Base-by-base conservation (phyloP, 2,113 vertebrate species). In the Tupaia tana region DNA sequence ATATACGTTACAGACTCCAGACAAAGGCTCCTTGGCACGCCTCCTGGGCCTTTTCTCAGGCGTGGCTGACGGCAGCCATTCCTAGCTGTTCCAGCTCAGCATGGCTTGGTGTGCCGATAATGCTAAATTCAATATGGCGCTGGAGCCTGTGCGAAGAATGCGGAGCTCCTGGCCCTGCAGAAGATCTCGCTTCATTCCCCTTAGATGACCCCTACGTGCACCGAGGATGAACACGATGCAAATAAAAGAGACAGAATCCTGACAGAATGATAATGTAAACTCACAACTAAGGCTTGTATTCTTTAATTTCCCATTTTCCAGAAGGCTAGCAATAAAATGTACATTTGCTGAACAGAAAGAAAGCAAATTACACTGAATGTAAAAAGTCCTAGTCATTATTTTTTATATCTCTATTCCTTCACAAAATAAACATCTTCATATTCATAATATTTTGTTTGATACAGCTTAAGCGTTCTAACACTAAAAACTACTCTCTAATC, bases 401-500 rank as follows among this genome's bases (percentile, higher is more conserved):
- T 92, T 80, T 96, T 82, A 67, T 61, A 6, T 87, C 89, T 90
- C 20, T 31, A 11, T 82, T 74, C 81, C 29, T 16, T 34, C 52
- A 79, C 73, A 91, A 94, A 96, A 79, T 34, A 92, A 88, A 85
- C 92, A 96, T 90, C 86, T 86, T 91, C 86, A 92, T 78, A 78
- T 87, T 89, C 79, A 90, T 79, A 70, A 69, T 90, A 93, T 93
- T 95, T 86, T 91, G 69, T 87, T 52, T 78, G 89, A 59, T 94
- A 78, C 29, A 90, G 79, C 69, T 56, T 86, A 93, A 82, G 69
- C 0, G 0, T 66, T 52, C 87, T 82, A 56, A 93, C 74, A 77
- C 52, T 79, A 79, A 92, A 94, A 95, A 95, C 18, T 27, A 64
- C 83, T 97, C 86, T 86, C 66, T 75, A 94, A 97, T 89, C 74